These are phyloP conservation scores for Biston betularia DNA, from an alignment of 2,888 invertebrate genomes.

Conservation along the genomic window DNA sequence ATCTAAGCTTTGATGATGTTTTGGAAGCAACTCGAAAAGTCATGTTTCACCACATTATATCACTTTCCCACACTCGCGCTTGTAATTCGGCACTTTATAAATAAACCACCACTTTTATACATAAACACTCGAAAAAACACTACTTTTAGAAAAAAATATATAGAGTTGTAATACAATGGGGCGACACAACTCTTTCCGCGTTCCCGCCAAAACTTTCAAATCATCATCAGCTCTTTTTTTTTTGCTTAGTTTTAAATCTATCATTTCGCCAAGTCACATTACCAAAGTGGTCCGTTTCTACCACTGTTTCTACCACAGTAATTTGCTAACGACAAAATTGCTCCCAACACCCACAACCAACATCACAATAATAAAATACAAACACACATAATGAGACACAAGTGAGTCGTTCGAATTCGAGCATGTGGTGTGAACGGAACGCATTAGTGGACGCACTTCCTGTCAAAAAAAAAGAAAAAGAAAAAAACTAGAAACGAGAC, in stretches of 20 bases:
- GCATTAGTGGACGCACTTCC: slow-evolving; percentile 70
- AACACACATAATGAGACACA: slow-evolving; percentile 56
- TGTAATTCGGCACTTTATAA: too few relatives aligned
- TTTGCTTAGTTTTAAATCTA: background rate
- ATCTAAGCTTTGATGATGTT: too few relatives aligned
- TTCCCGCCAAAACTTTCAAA: too few relatives aligned
- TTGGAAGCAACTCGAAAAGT: too few relatives aligned
- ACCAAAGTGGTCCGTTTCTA: background rate
- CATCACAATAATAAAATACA: slow-evolving; percentile 69
- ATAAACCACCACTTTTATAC: too few relatives aligned
- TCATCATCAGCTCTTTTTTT: too few relatives aligned
- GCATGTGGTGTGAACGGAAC: slow-evolving; percentile 73
- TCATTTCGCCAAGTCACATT: background rate
- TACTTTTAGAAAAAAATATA: too few relatives aligned
- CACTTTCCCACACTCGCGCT: too few relatives aligned
- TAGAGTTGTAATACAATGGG: too few relatives aligned
- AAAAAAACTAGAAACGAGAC: slow-evolving; percentile 23
- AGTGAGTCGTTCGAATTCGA: slow-evolving; percentile 55
- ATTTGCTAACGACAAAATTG: slow-evolving; percentile 76
- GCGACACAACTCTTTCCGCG: too few relatives aligned
- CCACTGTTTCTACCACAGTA: slow-evolving; percentile 49
- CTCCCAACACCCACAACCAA: slow-evolving; percentile 61
- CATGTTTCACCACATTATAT: too few relatives aligned
- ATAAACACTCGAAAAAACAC: too few relatives aligned
- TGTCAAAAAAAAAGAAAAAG: slow-evolving; percentile 56